phyloP scores from a whole-genome alignment of 2,888 invertebrate species.

The Chydorus sphaericus region DNA sequence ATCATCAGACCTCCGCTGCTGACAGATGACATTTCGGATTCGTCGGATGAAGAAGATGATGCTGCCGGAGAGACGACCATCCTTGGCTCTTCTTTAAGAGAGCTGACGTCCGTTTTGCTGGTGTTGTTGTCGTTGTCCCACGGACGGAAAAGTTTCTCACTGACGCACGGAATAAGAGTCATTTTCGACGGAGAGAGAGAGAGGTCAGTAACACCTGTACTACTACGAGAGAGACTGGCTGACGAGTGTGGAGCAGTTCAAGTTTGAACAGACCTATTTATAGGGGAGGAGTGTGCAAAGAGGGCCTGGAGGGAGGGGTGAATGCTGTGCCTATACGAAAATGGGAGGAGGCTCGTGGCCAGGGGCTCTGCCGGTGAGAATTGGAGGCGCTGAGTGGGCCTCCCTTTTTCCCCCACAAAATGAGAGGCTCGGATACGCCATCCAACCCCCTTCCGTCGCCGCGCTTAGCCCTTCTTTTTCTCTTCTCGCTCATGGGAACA shows the following conservation, averaged over 20 bases:
- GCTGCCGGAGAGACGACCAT: neutral
- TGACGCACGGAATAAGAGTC: constrained; percentile 3
- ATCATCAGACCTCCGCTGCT: neutral
- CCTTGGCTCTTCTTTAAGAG: neutral
- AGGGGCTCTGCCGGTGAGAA: constrained; percentile 4
- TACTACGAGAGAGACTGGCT: neutral
- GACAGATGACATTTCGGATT: neutral
- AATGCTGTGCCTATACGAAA: no score
- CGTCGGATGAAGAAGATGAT: neutral
- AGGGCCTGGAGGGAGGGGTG: neutral
- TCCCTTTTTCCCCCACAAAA: neutral
- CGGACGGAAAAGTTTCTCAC: constrained; percentile 10
- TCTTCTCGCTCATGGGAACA: neutral
- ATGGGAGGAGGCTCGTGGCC: constrained; percentile 6
- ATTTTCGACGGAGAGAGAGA: neutral
- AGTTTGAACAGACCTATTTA: neutral
- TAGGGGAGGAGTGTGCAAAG: neutral
- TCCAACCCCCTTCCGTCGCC: neutral
- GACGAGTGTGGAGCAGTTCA: neutral
- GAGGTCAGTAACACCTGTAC: neutral
- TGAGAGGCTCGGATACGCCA: neutral
- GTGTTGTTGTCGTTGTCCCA: neutral
- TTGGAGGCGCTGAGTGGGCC: constrained; percentile 8
- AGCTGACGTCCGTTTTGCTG: neutral
- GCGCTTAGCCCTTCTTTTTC: no score